Conservation (phyloP, 2,888 invertebrate species). For the Nomada lathburiana region DNA sequence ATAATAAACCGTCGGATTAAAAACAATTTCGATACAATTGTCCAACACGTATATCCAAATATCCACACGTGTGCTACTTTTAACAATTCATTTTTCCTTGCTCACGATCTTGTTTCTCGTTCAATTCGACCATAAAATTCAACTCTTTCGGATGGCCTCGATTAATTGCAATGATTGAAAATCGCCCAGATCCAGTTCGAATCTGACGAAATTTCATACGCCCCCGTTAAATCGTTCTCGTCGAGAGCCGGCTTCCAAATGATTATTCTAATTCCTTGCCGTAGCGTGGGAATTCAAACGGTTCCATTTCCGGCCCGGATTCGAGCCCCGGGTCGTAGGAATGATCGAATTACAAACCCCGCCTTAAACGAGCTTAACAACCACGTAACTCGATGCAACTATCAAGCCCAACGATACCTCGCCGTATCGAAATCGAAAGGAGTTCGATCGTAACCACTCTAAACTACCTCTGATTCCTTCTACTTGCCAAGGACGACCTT, state of each 20-base stretch:
- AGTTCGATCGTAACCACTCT: not conserved
- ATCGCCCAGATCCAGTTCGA: not conserved
- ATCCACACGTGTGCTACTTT: too few species aligned
- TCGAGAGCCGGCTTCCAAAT: too few species aligned
- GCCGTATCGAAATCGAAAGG: not conserved
- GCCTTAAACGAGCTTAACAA: slow-evolving; percentile 38
- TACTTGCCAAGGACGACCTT: not conserved
- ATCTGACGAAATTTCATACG: not conserved
- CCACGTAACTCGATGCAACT: slow-evolving; percentile 15
- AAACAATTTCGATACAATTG: too few species aligned
- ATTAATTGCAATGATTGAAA: too few species aligned
- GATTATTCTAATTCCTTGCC: slow-evolving; percentile 14
- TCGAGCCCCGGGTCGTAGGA: slow-evolving; percentile 9
- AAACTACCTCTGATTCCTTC: not conserved
- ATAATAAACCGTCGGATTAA: too few species aligned
- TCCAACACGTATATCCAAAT: too few species aligned
- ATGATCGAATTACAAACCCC: slow-evolving; percentile 35
- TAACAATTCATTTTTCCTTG: too few species aligned
- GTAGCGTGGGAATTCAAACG: slow-evolving; percentile 2
- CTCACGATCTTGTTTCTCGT: too few species aligned
- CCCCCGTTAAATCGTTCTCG: not conserved
- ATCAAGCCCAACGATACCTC: not conserved
- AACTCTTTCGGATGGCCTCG: too few species aligned
- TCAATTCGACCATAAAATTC: not conserved
- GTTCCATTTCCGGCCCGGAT: slow-evolving; percentile 10